Conservation (phyloP, 2,113 vertebrate species). For the Cathartes aura region DNA sequence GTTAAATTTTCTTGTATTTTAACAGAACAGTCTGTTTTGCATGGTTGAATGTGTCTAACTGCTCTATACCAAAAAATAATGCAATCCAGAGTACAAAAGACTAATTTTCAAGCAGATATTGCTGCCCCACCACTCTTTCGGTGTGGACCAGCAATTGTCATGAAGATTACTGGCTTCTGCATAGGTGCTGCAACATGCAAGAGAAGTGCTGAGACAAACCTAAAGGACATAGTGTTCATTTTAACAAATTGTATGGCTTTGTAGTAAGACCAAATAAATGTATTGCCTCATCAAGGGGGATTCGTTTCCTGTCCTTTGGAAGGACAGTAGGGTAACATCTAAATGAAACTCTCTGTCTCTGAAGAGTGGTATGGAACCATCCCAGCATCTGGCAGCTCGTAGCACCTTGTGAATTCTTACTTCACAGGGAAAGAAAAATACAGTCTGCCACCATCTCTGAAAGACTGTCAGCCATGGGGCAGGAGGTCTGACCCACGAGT, state of each 20-base stretch:
- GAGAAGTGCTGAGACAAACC: background rate
- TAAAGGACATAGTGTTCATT: background rate
- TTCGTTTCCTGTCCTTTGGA: background rate
- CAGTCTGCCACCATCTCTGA: background rate
- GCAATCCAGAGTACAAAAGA: background rate
- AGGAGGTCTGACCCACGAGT: background rate
- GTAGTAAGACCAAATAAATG: background rate
- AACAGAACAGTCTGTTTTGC: background rate
- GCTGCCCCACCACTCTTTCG: background rate
- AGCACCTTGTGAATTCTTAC: background rate
- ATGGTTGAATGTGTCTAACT: background rate
- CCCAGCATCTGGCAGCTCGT: background rate
- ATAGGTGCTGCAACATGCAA: background rate
- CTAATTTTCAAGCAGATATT: background rate
- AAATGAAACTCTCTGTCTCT: background rate
- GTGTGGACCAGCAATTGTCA: background rate
- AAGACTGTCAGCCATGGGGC: background rate
- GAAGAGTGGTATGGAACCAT: background rate
- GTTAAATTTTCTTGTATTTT: background rate
- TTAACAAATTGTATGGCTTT: background rate
- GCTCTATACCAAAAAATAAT: background rate
- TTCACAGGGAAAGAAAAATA: background rate
- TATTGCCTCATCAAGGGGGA: background rate
- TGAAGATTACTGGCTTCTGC: background rate
- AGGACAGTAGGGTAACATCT: background rate